Conservation (phyloP, 2,888 invertebrate genomes). For the Andricus quercusramuli region DNA sequence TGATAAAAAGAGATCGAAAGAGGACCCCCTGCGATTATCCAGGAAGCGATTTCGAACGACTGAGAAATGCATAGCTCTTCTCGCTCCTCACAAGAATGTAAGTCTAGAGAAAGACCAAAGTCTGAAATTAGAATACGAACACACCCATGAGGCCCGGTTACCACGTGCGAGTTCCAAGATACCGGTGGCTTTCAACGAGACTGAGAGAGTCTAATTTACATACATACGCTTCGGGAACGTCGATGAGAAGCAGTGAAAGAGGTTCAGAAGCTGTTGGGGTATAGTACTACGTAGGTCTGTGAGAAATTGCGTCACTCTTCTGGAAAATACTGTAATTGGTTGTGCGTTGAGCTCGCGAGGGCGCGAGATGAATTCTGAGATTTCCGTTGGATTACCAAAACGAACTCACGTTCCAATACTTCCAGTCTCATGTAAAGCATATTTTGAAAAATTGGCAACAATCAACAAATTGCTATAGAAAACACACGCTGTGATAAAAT, state of each 20-base stretch:
- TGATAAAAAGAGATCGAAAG: conserved; percentile 28
- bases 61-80: conserved; percentile 64
- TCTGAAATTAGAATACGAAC: conserved; percentile 76
- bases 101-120: conserved; percentile 70
- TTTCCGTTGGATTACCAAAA: conserved; percentile 60
- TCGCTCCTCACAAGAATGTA: conserved; percentile 57
- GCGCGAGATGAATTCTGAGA: conserved; percentile 66
- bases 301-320: conserved; percentile 68
- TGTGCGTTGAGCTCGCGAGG: conserved; percentile 61
- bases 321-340: conserved; percentile 77
- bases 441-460: conserved; percentile 35
- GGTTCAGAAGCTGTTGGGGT: conserved; percentile 49
- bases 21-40: conserved; percentile 70
- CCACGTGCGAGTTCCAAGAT: conserved; percentile 56
- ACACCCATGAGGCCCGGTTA: conserved; percentile 70
- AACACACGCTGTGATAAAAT: too few species aligned
- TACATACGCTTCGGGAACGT: conserved; percentile 67
- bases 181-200: conserved; percentile 65
- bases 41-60: conserved; percentile 72
- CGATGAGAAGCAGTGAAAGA: conserved; percentile 59
- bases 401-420: conserved; percentile 42
- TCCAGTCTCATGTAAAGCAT: conserved; percentile 53
- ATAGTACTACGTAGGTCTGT: conserved; percentile 59
- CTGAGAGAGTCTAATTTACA: conserved; percentile 73
- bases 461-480: conserved; percentile 33